Evolutionary conservation across 2,797 vertebrate species (phyloP), one percentile per base, ranked within the genome.

Genomic region (Gambelia wislizenii): DNA sequence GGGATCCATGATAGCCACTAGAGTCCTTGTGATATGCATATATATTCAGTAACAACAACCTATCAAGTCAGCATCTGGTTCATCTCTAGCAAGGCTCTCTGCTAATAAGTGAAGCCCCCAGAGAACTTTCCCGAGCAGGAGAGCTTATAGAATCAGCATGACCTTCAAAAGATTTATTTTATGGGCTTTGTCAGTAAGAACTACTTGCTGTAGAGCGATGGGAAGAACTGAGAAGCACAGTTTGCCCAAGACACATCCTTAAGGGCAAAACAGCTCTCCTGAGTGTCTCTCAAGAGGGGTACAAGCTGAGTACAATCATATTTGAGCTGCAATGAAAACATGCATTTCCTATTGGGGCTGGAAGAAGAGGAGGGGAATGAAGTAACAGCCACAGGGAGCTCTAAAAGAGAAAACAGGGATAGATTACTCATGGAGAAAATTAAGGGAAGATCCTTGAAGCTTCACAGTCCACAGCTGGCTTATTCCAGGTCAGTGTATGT

Each of bases 361-460:
- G 89, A 80, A 0, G 81, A 89, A 83, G 14, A 70, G 70, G 91
- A 76, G 85, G 75, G 75, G 20, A 89, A 67, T 67, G 87, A 93
- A 78, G 90, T 91, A 95, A 95, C 93, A 95, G 94, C 92, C 85
- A 87, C 64, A 85, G 93, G 95, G 93, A 90, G 84, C 83, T 95
- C 84, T 87, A 92, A 27, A 94, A 93, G 93, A 92, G 93, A 94
- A 94, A 95, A 92, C 91, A 76, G 91, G 90, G 93, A 93, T 94
- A 94, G 94, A 95, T 95, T 95, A 95, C 93, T 95, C 94, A 94
- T 92, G 93, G 93, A 95, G 93, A 91, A 94, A 95, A 95, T 94
- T 94, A 94, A 94, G 93, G 90, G 87, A 89, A 91, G 93, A 93
- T 93, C 93, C 93, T 94, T 95, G 93, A 95, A 91, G 89, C 93